Evolutionary conservation across 2,113 vertebrate species (phyloP), one percentile per base, ranked within the genome.

Genomic region (Sinosuthora webbiana): DNA sequence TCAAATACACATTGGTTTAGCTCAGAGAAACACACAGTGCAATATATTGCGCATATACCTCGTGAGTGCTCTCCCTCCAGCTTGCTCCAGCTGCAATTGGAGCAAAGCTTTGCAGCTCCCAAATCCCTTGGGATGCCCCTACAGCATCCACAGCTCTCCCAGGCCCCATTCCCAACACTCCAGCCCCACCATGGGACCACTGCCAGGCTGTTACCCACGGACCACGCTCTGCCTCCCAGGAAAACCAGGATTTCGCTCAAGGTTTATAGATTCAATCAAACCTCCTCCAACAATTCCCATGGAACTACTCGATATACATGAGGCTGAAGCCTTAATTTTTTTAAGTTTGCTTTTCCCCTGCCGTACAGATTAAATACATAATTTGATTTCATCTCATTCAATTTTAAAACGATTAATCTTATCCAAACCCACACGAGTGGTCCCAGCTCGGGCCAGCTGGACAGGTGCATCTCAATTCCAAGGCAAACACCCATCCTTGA

Each of bases 261-360:
- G 94, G 95, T 96, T 96, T 97, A 93, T 93, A 90, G 95, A 96
- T 93, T 96, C 94, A 97, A 87, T 94, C 88, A 95, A 96, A 73
- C 52, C 73, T 93, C 74, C 88, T 87, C 11, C 2, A 75, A 81
- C 84, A 94, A 97, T 96, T 94, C 94, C 88, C 90, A 81, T 64
- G 92, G 85, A 94, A 90, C 83, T 68, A 63, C 47, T 96, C 28
- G 13, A 75, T 42, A 93, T 89, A 87, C 83, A 83, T 33, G 65
- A 96, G n/a, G 56, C 83, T 93, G 93, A 71, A 96, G 76, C 86
- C 93, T 96, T 96, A 83, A 81, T 90, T 94, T 95, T 94, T 96
- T 95, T 59, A 93, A 92, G 80, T 86, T 94, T 89, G 83, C 91
- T 93, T 96, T 96, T 96, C 88, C 94, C 90, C 49, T 81, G 93